Evolutionary conservation across 1,140 invertebrate species (phyloP).

Genomic region (Papilio xuthus): DNA sequence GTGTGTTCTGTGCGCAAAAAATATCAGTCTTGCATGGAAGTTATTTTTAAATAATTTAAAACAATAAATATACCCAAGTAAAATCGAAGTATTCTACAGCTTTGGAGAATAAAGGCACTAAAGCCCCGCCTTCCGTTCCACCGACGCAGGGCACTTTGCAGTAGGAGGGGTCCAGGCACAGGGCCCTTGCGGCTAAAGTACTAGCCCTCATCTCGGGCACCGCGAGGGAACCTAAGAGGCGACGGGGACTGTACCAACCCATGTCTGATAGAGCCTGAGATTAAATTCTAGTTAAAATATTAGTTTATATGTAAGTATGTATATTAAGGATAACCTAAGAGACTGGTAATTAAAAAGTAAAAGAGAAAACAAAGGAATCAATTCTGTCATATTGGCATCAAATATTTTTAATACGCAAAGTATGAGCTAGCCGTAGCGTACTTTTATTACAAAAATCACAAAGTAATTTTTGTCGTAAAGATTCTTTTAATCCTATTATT

Average conservation of each 20-base stretch:
- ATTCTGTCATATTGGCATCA: too few relatives aligned
- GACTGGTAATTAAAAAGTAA: too few relatives aligned
- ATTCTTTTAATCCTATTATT: background rate
- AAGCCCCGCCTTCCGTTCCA: constrained; percentile 67
- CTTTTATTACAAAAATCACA: too few relatives aligned
- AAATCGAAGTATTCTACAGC: constrained; percentile 73
- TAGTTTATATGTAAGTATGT: background rate
- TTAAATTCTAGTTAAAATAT: background rate
- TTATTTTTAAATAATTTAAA: background rate
- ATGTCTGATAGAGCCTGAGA: constrained; percentile 70
- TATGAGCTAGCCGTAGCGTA: too few relatives aligned
- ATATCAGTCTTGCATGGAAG: background rate
- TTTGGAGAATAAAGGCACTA: constrained; percentile 74
- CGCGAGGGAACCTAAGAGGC: constrained; percentile 68
- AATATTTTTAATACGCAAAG: too few relatives aligned
- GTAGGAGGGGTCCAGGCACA: constrained; percentile 67
- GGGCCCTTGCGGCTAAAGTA: constrained; percentile 66
- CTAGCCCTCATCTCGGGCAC: constrained; percentile 75
- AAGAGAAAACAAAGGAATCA: too few relatives aligned
- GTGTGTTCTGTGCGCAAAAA: too few relatives aligned
- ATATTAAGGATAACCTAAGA: background rate
- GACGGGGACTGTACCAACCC: constrained; percentile 72
- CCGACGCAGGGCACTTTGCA: constrained; percentile 72
- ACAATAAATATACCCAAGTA: constrained; percentile 52
- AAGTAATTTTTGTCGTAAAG: too few relatives aligned